Base-by-base conservation (phyloP, 2,113 vertebrate genomes). In the Poeciliopsis retropinna region DNA sequence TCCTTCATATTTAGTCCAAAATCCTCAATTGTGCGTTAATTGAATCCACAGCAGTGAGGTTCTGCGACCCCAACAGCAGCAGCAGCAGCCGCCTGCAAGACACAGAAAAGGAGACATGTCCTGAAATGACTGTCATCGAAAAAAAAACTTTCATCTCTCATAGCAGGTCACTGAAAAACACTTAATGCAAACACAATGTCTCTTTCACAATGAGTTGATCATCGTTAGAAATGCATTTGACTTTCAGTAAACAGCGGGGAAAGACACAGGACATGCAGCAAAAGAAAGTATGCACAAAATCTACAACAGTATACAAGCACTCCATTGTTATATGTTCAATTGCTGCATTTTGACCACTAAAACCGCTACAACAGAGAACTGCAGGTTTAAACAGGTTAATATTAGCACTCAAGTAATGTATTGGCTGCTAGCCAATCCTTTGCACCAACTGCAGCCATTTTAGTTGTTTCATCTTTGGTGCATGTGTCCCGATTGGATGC, bases 81-180 rank as follows among this genome's bases (percentile, higher is more conserved):
- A 47, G 64, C 47, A 51, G 64, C 78, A 67, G 9, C 32, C 25
- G 17, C 86, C 87, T 90, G 87, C 81, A 87, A 57, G 72, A 62
- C 57, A 83, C 32, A 88, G 60, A 81, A 19, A 60, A 34, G 17
- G 10, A 61, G 31, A 39, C 61, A 22, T 60, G 44, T 83, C 17
- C 37, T 28, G 80, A 78, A 72, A 81, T 90, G 91, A 91, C 82
- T 81, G 78, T 63, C n/a, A 28, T 32, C 11, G 0, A 51, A 65
- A 70, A n/a, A 22, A 51, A 44, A 17, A 54, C 63, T 67, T 54
- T 34, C 0, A 29, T 87, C 70, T 86, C 81, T 81, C 67, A 68
- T 60, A 63, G 62, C 80, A 27, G 44, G 72, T 69, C 67, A 60
- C 34, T 37, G 34, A 37, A 25, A 51, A 83, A 65, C 73, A 65